Conservation (phyloP, 2,888 invertebrate species). For the Ganaspis brasiliensis region DNA sequence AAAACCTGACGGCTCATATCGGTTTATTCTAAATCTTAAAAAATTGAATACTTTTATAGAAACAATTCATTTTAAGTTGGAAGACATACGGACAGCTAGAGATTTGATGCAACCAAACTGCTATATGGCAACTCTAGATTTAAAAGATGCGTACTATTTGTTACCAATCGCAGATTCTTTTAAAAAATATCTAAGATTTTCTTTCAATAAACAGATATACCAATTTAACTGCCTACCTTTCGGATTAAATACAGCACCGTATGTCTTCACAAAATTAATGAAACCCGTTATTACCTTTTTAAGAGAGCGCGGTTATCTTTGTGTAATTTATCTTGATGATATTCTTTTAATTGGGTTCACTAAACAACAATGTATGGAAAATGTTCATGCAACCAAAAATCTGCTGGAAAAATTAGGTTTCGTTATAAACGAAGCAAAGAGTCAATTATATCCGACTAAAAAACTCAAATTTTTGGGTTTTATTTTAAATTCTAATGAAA, state of each 20-base stretch:
- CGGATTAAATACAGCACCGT: conserved; percentile 53
- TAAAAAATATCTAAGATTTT: conserved; percentile 57
- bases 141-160: conserved; percentile 55
- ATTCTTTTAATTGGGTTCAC: conserved; percentile 55
- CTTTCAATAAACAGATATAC: conserved; percentile 52
- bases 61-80: conserved; percentile 56
- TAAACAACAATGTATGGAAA: conserved; percentile 39
- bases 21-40: conserved; percentile 58
- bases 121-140: conserved; percentile 53
- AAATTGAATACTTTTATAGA: conserved; percentile 55
- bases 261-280: conserved; percentile 44
- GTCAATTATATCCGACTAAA: conserved; percentile 43
- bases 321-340: conserved; percentile 59
- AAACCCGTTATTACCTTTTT: conserved; percentile 56
- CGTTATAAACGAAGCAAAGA: conserved; percentile 57
- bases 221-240: conserved; percentile 61
- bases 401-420: conserved; percentile 55
- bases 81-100: conserved; percentile 51
- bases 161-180: conserved; percentile 48
- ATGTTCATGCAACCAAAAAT: conserved; percentile 45
- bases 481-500: conserved; percentile 38
- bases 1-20: conserved; percentile 50
- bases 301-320: conserved; percentile 43
- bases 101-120: conserved; percentile 42
- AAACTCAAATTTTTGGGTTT: conserved; percentile 45